Base-by-base conservation (phyloP, 2,797 vertebrate genomes). In the Cryptoprocta ferox region DNA sequence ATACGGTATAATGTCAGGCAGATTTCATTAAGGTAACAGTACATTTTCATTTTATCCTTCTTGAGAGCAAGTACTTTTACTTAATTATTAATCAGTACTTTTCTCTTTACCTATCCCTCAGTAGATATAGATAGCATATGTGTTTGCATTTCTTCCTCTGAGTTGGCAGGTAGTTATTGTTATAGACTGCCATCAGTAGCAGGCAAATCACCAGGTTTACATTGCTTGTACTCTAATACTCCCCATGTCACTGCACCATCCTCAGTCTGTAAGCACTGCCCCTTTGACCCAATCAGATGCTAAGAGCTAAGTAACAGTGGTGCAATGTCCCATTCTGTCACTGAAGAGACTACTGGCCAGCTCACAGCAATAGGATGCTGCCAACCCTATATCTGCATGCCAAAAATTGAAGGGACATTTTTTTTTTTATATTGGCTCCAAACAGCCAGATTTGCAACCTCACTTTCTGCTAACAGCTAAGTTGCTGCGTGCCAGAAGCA, bases 41-140 rank as follows among this genome's bases (percentile, higher is more conserved):
- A 19, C 56, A 84, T 65, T 91, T 95, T 89, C 48, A 94, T 82
- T 61, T 48, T 75, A 81, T 94, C 63, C 5, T 86, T 89, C 65
- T 87, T 92, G 70, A 89, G 5, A 91, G 42, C 18, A 92, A 93
- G 37, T 56, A 15, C 39, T 14, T 80, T 81, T 61, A 90, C 56
- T 93, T 91, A 75, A 94, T 84, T 79, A 83, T 80, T 81, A 83
- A 82, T 89, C 39, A n/a, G 26, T 42, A 61, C 12, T 61, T 90
- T 35, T 94, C n/a, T 85, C 35, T 97, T 61, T 66, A 81, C 61
- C 79, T 93, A n/a, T 66, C n/a, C 12, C n/a, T 63, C 50, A 10
- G 45, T 32, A 80, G 8, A 78, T 68, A 81, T 13, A 78, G 45
- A 76, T 11, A 91, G 30, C 61, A 5, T 68, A 59, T 63, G 56